Base-by-base conservation (phyloP, 2,888 invertebrate genomes). In the Drosophila recens region DNA sequence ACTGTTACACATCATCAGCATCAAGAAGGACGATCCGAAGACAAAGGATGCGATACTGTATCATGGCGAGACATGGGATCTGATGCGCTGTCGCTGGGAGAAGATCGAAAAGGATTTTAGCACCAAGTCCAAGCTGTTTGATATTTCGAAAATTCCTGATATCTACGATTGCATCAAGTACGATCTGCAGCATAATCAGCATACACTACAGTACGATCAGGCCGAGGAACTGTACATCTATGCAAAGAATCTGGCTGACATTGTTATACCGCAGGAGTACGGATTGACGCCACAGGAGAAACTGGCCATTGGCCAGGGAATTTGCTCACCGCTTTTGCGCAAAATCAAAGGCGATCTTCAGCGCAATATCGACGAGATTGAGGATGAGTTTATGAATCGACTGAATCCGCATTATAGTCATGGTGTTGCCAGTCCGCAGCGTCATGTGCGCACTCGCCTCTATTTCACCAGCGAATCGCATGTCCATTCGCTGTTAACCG, bases 391-490 rank as follows among this genome's bases (percentile, higher is more conserved):
- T 56, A 98, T 98, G 34, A 99, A 99, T 91, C 94, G 99, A 75
- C 93, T 99, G 23, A 99, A 99, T 94, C 99, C 99, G 3, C 96
- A 97, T 94, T 99, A 99, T 93, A 98, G 98, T 23, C 98, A 98
- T 93, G 99, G 99, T 45, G 99, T 99, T 74, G 98, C 98, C 43
- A 98, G 98, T 89, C 99, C 99, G 30, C 98, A 99, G 49, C 94
- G 99, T 46, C 99, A 99, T 94, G 99, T 99, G 30, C 95, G 99
- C 75, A 99, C 99, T 8, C 95, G 99, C n/a, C 94, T 99, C 45
- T 99, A 99, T 94, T 99, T 99, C 93, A 99, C 99, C 2, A 99
- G 98, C 92, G 99, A 99, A 94, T 98, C 98, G 91, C 99, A 99
- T 93, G 98, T 99, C 73, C 99, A 99, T 93, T 99, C 99, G 10